Percentiles rank a stretch among this genome's conserved stretches.
phyloP scores from a whole-genome alignment of 1,140 invertebrate genomes.

The Leptoteleia sp. region DNA sequence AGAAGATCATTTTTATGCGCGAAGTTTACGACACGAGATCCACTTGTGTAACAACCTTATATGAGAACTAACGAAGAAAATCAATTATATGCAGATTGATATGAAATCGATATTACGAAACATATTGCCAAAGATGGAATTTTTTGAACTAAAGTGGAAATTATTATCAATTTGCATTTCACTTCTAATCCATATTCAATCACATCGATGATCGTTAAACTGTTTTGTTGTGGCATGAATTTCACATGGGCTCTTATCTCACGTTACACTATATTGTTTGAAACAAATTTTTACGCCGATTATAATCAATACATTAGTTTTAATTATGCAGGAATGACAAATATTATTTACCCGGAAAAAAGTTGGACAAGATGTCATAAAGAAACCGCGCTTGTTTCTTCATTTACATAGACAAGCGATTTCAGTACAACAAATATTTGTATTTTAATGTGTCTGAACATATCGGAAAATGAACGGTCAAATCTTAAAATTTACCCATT shows the following conservation, averaged over 20 bases:
- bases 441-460: neutral
- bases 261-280: neutral
- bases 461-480: no score
- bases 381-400: slow-evolving; percentile 44
- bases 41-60: slow-evolving; percentile 19
- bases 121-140: slow-evolving; percentile 10
- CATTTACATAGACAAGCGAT: slow-evolving; percentile 42
- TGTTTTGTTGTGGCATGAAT: no score
- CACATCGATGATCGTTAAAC: neutral
- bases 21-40: slow-evolving; percentile 17
- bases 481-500: no score
- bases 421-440: slow-evolving; percentile 25
- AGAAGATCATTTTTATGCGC: slow-evolving; percentile 4
- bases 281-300: slow-evolving; percentile 17
- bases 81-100: slow-evolving; percentile 44
- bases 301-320: slow-evolving; percentile 35
- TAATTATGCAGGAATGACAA: slow-evolving; percentile 46
- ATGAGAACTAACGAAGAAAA: slow-evolving; percentile 23
- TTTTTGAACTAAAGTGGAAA: neutral
- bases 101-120: slow-evolving; percentile 27
- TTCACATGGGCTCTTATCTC: no score
- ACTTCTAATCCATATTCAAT: slow-evolving; percentile 4
- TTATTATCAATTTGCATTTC: slow-evolving; percentile 1
- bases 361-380: slow-evolving; percentile 34
- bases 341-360: slow-evolving; percentile 64